Evolutionary conservation across 2,797 vertebrate species (phyloP).

Genomic region (Schizopygopsis pylzovi): DNA sequence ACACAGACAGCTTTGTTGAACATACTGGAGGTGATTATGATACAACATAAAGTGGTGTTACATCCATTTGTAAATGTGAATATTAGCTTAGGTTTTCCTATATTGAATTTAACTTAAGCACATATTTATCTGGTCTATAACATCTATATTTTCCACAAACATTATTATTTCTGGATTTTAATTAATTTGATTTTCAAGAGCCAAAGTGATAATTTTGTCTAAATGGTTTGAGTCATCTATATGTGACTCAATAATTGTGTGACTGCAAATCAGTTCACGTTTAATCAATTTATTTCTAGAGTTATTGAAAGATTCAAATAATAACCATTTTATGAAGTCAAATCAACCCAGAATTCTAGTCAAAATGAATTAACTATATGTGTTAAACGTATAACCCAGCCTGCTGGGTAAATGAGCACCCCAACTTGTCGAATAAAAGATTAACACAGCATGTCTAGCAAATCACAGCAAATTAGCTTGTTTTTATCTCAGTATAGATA

Average conservation of each 20-base stretch:
- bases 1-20: not conserved
- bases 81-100: not conserved
- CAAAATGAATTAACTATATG: not conserved
- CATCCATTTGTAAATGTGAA: not conserved
- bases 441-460: not conserved
- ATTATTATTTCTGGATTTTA: not conserved
- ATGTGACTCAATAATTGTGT: not conserved
- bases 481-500: not conserved
- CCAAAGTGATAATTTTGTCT: not conserved
- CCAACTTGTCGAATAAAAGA: not conserved
- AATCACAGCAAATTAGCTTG: not conserved
- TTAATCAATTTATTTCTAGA: not conserved
- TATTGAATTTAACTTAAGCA: not conserved
- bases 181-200: not conserved
- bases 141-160: not conserved
- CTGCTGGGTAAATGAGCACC: conserved; percentile 5
- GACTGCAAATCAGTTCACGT: not conserved
- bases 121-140: not conserved
- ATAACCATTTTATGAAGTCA: not conserved
- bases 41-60: not conserved
- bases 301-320: not conserved
- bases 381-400: not conserved
- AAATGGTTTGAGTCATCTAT: not conserved
- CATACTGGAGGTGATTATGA: conserved; percentile 1
- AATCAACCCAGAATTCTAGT: not conserved